Percentiles rank a stretch among this genome's conserved stretches.
phyloP scores from a whole-genome alignment of 2,888 invertebrate genomes.

The Hartigia nigra region DNA sequence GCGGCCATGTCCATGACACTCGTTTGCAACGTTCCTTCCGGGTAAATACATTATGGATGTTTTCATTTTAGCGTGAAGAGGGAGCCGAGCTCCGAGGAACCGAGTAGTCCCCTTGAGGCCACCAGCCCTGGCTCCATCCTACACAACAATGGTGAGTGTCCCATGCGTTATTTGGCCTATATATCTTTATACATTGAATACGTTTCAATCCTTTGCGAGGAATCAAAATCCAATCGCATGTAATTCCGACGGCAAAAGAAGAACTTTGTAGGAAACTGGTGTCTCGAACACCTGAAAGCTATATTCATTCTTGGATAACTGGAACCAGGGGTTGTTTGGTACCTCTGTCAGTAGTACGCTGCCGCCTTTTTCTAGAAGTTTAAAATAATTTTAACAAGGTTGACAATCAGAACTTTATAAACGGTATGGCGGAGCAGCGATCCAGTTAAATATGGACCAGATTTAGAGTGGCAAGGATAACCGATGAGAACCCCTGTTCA shows the following conservation, averaged over 20 bases:
- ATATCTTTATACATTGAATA: neutral
- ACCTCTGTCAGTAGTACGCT: no score
- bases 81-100: constrained; percentile 61
- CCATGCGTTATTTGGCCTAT: neutral
- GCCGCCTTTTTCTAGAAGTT: no score
- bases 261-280: neutral
- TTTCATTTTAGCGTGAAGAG: constrained; percentile 62
- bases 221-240: neutral
- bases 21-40: constrained; percentile 13
- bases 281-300: neutral
- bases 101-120: constrained; percentile 63
- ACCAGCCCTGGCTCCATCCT: constrained; percentile 63
- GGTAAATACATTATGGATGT: constrained; percentile 53
- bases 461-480: no score
- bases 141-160: constrained; percentile 64
- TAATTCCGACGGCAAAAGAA: neutral
- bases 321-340: no score
- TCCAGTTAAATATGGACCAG: no score
- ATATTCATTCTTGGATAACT: no score
- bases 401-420: no score
- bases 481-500: constrained; percentile 51
- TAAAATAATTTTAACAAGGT: no score
- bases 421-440: no score
- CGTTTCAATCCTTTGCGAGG: neutral
- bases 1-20: neutral